Base-by-base conservation (phyloP, 2,888 invertebrate species). In the Cheilosia variabilis region DNA sequence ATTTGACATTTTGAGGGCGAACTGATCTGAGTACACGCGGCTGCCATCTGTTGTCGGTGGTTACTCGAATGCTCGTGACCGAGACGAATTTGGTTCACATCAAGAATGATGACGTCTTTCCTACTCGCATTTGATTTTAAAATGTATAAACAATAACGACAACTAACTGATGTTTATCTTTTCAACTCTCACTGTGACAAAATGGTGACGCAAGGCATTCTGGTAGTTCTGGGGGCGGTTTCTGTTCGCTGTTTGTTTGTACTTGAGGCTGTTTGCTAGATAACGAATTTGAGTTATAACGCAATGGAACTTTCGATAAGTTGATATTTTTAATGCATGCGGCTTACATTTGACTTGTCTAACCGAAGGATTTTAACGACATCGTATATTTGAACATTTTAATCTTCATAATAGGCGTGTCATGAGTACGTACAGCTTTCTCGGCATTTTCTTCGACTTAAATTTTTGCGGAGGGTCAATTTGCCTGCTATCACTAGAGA, bases 121-220 rank as follows among this genome's bases (percentile, higher is more conserved):
- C 45, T 45, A n/a, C n/a, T 17, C 6, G 5, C 17, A 7, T 37
- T 10, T 37, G 13, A 31, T 45, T 7, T 17, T 0, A 17, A 45
- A 45, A 45, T 7, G 7, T 7, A 17, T 17, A 45, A 45, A 15
- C 45, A 17, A 47, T 9, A 17, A 47, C 3, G 17, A 37, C 13
- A 37, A 4, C 37, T 37, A 37, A 37, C 13, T 34, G 10, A 7
- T 34, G 17, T n/a, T 19, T n/a, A 52, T 50, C 37, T 37, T 63
- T n/a, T 17, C 22, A 22, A 22, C 55, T 34, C 34, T 34, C 31
- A 13, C 13, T 34, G 31, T 57, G 45, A 45, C 27, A 37, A 60
- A 60, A 24, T 71, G 19, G 4, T 50, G 58, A 69, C 58, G 69
- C 58, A 69, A 69, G 31, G 19, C 27, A 7, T 58, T 37, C 19